Evolutionary conservation across 1,140 invertebrate species (phyloP).

Genomic region (Sycophila sp.): DNA sequence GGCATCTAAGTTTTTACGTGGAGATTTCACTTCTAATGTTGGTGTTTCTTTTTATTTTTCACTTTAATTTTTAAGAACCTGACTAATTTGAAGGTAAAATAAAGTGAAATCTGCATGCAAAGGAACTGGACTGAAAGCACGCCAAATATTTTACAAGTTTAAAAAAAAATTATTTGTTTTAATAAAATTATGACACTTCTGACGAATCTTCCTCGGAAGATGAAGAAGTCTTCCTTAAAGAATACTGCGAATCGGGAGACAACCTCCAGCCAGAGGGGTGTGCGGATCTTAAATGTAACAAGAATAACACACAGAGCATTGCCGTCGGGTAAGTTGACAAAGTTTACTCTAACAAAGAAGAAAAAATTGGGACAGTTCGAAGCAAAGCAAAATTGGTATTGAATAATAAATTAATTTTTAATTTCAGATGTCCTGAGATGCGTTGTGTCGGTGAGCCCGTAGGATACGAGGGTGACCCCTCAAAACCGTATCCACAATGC

Average conservation of each 20-base stretch:
- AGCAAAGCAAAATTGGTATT: background rate
- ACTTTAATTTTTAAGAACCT: no score
- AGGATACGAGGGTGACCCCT: background rate
- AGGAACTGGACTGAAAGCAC: no score
- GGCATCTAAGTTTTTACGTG: no score
- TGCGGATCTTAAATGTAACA: background rate
- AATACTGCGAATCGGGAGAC: background rate
- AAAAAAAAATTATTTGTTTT: no score
- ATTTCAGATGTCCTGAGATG: constrained; percentile 13
- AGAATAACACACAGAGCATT: constrained; percentile 2
- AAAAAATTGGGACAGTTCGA: background rate
- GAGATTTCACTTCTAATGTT: no score
- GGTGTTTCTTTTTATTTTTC: no score
- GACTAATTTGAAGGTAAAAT: no score
- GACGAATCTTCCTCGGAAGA: no score
- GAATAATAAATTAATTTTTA: background rate
- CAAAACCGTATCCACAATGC: constrained; percentile 27
- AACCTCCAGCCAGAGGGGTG: background rate
- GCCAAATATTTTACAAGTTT: no score
- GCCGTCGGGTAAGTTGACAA: background rate
- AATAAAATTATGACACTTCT: no score
- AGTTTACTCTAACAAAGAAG: background rate
- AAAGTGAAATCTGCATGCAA: no score
- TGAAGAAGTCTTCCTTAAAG: constrained; percentile 5
- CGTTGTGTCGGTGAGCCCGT: background rate